Conservation (phyloP, 2,888 invertebrate species). For the Polyploca ridens region DNA sequence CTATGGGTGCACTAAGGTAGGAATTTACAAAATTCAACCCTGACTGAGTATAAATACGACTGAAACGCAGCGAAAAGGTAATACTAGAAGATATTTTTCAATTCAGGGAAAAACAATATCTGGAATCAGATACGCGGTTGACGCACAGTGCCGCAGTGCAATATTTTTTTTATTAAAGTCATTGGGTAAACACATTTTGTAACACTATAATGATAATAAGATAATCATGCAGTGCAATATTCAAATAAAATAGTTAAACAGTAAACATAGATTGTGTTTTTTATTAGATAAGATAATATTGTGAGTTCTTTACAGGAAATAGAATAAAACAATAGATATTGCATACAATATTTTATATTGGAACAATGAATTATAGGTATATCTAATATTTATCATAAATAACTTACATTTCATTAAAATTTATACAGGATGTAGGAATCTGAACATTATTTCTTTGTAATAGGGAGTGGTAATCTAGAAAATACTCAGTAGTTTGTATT, state of each 20-base stretch:
- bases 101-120: no score
- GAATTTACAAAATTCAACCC: no score
- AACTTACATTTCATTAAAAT: conserved; percentile 13
- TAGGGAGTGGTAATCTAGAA: no score
- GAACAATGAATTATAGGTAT: neutral
- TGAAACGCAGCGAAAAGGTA: no score
- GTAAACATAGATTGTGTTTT: neutral
- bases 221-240: conserved; percentile 4
- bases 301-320: neutral
- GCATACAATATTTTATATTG: neutral
- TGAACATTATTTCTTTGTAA: no score
- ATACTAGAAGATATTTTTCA: no score
- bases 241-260: neutral
- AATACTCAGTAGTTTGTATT: no score
- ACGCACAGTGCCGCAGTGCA: neutral
- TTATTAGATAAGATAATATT: conserved; percentile 1
- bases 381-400: neutral
- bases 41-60: no score
- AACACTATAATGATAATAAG: neutral
- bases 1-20: no score
- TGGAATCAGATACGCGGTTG: neutral
- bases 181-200: neutral
- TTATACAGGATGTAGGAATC: no score
- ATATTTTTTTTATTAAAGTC: no score
- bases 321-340: neutral